Evolutionary conservation across 2,888 invertebrate species (phyloP).

Genomic region (Hypsopygia costalis): DNA sequence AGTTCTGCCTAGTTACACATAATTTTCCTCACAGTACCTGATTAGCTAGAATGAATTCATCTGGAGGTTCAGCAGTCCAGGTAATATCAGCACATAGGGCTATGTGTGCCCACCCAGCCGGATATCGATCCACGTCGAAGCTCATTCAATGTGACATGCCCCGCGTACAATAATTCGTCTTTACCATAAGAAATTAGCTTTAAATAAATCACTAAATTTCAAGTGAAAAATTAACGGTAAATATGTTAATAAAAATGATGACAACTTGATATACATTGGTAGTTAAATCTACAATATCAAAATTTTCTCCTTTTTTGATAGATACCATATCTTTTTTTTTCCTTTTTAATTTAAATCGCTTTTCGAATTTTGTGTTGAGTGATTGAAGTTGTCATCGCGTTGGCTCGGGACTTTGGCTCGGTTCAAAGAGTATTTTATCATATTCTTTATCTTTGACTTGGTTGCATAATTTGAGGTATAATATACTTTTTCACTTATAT

Average conservation of each 20-base stretch:
- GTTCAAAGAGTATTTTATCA: too few relatives aligned
- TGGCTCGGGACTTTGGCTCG: constrained; percentile 39
- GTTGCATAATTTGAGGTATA: too few relatives aligned
- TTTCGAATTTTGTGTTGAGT: constrained; percentile 66
- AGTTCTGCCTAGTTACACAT: not conserved
- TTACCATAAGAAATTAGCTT: constrained; percentile 64
- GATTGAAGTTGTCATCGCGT: constrained; percentile 64
- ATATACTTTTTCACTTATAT: too few relatives aligned
- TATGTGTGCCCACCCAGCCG: constrained; percentile 74
- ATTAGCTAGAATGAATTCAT: constrained; percentile 73
- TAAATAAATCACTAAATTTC: constrained; percentile 68
- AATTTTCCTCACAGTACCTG: constrained; percentile 45
- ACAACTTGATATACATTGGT: constrained; percentile 76
- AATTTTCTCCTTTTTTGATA: constrained; percentile 76
- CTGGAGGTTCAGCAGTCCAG: constrained; percentile 71
- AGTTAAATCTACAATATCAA: constrained; percentile 76
- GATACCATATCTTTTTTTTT: constrained; percentile 64
- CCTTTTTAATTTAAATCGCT: constrained; percentile 65
- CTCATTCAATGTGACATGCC: constrained; percentile 78
- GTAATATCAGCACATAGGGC: constrained; percentile 78
- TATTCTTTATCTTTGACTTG: too few relatives aligned
- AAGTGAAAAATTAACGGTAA: constrained; percentile 70
- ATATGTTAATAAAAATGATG: constrained; percentile 72
- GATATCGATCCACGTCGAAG: constrained; percentile 74
- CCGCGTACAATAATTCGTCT: constrained; percentile 66